Percentiles rank a stretch among this genome's conserved stretches.
Conservation (phyloP, 2,113 vertebrate genomes). For the Poeciliopsis prolifica region DNA sequence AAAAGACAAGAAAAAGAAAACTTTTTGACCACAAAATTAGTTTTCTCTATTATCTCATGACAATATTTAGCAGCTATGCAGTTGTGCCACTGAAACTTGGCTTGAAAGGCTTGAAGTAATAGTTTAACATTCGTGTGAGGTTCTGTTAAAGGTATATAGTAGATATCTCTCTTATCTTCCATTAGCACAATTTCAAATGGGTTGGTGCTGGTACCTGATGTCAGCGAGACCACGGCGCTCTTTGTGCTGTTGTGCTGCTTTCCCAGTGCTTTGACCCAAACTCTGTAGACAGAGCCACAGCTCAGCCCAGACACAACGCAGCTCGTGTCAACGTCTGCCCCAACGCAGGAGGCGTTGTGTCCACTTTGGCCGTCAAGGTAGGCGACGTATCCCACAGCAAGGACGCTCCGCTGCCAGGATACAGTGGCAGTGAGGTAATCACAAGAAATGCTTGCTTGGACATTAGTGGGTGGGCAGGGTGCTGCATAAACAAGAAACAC, state of each 20-base stretch:
- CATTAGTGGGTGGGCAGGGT: constrained; percentile 68
- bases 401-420: constrained; percentile 69
- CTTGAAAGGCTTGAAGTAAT: too few relatives aligned
- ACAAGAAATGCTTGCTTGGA: constrained; percentile 56
- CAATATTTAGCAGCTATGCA: too few relatives aligned
- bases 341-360: constrained; percentile 38
- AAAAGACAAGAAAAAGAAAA: not conserved
- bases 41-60: not conserved
- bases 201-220: constrained; percentile 59
- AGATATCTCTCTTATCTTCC: too few relatives aligned
- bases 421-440: constrained; percentile 37
- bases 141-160: too few relatives aligned
- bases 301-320: constrained; percentile 62
- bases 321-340: constrained; percentile 11
- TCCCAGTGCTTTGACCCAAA: constrained; percentile 65
- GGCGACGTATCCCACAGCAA: constrained; percentile 63
- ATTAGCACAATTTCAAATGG: too few relatives aligned
- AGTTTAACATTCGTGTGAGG: too few relatives aligned
- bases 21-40: not conserved
- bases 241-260: constrained; percentile 66
- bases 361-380: constrained; percentile 46
- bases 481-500: constrained; percentile 43
- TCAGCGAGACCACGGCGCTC: constrained; percentile 48
- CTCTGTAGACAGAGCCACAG: constrained; percentile 67
- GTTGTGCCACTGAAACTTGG: too few relatives aligned